Evolutionary conservation across 2,888 invertebrate species (phyloP).

Genomic region (Xestia rhomboidea): DNA sequence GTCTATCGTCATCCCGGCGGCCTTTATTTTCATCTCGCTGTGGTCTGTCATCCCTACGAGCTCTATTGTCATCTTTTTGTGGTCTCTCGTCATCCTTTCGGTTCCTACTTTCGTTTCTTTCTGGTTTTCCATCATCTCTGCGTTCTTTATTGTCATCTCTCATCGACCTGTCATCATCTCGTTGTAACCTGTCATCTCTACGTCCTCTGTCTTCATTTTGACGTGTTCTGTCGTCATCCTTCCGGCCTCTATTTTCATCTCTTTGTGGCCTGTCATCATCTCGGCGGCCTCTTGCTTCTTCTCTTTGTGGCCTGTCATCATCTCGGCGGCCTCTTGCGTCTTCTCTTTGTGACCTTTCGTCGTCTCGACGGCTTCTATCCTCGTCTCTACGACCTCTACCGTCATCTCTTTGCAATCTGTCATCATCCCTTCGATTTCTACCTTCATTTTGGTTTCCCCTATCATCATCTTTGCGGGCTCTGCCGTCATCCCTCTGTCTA

Average conservation of each 20-base stretch:
- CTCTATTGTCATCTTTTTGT: conserved; percentile 35
- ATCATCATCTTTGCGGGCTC: conserved; percentile 32
- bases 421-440: conserved; percentile 26
- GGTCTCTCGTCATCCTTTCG: conserved; percentile 40
- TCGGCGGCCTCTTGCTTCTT: conserved; percentile 34
- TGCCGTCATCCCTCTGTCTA: conserved; percentile 36
- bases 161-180: conserved; percentile 29
- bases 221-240: conserved; percentile 42
- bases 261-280: conserved; percentile 37
- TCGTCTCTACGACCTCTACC: conserved; percentile 52
- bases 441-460: conserved; percentile 22
- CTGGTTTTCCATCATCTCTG: conserved; percentile 49
- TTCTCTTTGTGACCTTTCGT: conserved; percentile 39
- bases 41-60: conserved; percentile 37
- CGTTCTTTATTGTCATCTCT: conserved; percentile 54
- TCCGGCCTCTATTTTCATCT: conserved; percentile 18
- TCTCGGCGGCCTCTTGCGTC: conserved; percentile 39
- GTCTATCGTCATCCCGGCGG: conserved; percentile 36
- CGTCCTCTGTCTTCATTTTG: conserved; percentile 47
- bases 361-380: too few relatives aligned
- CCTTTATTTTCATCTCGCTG: conserved; percentile 37
- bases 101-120: conserved; percentile 41
- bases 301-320: conserved; percentile 53
- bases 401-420: conserved; percentile 36
- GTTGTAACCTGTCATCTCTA: conserved; percentile 37